These are phyloP conservation scores for Manis pentadactyla DNA, from an alignment of 2,797 vertebrate genomes.

Conservation along the genomic window DNA sequence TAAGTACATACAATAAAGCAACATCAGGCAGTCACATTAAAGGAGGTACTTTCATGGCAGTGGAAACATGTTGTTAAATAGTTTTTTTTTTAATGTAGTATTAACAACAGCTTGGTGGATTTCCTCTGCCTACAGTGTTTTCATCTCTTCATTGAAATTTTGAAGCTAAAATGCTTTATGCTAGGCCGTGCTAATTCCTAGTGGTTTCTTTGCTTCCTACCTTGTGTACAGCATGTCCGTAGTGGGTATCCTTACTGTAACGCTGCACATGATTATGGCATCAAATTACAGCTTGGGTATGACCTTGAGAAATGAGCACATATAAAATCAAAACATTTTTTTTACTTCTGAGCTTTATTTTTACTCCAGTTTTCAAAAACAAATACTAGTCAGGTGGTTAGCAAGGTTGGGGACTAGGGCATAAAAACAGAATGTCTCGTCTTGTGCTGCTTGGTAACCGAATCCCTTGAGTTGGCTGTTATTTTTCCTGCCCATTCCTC, in stretches of 20 bases:
- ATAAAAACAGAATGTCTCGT: neutral
- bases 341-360: neutral
- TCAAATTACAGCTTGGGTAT: neutral
- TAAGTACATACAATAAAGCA: constrained; percentile 26
- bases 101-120: neutral
- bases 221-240: neutral
- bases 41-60: neutral
- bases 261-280: neutral
- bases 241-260: neutral
- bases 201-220: neutral
- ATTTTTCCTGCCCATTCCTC: neutral
- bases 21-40: neutral
- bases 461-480: neutral
- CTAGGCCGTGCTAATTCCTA: neutral
- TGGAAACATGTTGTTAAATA: neutral
- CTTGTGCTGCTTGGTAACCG: neutral
- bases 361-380: constrained; percentile 36
- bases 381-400: constrained; percentile 6
- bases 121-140: neutral
- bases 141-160: constrained; percentile 25
- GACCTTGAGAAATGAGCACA: constrained; percentile 43
- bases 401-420: rapidly evolving
- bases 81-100: neutral
- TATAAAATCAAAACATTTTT: neutral
- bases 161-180: neutral